A percentile compares a stretch with the other conserved stretches of the same genome.
phyloP scores from a whole-genome alignment of 2,797 vertebrate genomes.

The Scyliorhinus canicula region DNA sequence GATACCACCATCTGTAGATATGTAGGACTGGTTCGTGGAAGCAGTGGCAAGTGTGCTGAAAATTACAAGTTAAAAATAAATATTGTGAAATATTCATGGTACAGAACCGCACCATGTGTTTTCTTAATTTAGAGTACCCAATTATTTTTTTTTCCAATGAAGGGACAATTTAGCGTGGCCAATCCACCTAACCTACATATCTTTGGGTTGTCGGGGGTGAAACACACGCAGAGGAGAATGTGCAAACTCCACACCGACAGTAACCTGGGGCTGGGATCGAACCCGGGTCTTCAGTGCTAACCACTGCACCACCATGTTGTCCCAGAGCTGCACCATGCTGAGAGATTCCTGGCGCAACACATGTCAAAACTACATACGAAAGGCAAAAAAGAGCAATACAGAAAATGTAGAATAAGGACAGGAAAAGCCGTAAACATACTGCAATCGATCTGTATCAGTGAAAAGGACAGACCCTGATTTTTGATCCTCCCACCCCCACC shows the following conservation, averaged over 20 bases:
- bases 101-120: background rate
- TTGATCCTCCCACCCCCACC: background rate
- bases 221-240: no score
- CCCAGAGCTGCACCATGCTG: no score
- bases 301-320: no score
- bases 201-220: no score
- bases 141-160: no score
- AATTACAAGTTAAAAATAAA: background rate
- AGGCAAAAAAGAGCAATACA: background rate
- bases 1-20: no score
- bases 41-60: background rate
- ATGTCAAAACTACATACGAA: background rate
- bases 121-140: no score
- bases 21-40: background rate
- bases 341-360: background rate
- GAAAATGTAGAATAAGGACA: background rate
- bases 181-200: no score
- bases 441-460: background rate
- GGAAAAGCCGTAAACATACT: background rate
- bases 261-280: no score
- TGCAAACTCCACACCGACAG: no score
- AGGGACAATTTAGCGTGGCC: no score
- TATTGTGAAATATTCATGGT: background rate
- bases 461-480: background rate
- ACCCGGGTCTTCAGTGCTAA: no score